Percentiles rank a stretch among this genome's conserved stretches.
These are phyloP conservation scores for Ernsta delagoae DNA, from an alignment of 2,888 invertebrate genomes.

Conservation along the genomic window DNA sequence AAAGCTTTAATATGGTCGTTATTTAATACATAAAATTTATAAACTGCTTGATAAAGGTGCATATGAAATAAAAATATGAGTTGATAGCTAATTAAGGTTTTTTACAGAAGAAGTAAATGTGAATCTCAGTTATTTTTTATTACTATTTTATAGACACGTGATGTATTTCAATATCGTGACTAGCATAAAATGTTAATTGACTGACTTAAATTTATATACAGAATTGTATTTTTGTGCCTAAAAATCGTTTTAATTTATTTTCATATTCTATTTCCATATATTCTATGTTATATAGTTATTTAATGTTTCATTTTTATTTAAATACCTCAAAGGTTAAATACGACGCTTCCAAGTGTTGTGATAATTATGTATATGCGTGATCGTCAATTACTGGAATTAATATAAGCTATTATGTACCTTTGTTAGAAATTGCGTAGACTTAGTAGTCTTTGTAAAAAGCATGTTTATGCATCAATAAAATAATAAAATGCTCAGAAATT, in stretches of 20 bases:
- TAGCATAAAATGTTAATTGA: not conserved
- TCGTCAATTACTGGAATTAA: slow-evolving; percentile 7
- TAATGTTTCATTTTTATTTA: slow-evolving; percentile 3
- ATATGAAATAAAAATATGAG: not conserved
- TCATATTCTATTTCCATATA: not conserved
- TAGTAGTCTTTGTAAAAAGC: not conserved
- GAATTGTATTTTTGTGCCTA: not conserved
- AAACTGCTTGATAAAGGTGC: no score
- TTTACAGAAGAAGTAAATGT: not conserved
- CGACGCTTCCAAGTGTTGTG: slow-evolving; percentile 35
- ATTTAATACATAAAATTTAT: not conserved
- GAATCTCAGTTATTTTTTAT: not conserved
- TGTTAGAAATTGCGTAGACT: not conserved
- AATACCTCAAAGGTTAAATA: slow-evolving; percentile 15
- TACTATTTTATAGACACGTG: not conserved
- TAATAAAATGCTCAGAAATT: slow-evolving; percentile 10
- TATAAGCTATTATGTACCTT: not conserved
- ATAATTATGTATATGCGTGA: slow-evolving; percentile 32
- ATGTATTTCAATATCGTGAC: not conserved
- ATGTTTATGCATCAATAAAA: slow-evolving; percentile 9
- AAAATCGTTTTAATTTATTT: not conserved
- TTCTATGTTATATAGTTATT: no score
- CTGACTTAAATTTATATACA: not conserved
- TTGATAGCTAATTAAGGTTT: not conserved
- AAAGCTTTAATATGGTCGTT: not conserved